Percentiles rank a stretch among this genome's conserved stretches.
phyloP scores from a whole-genome alignment of 2,888 invertebrate species.

The Andrena bicolor region DNA sequence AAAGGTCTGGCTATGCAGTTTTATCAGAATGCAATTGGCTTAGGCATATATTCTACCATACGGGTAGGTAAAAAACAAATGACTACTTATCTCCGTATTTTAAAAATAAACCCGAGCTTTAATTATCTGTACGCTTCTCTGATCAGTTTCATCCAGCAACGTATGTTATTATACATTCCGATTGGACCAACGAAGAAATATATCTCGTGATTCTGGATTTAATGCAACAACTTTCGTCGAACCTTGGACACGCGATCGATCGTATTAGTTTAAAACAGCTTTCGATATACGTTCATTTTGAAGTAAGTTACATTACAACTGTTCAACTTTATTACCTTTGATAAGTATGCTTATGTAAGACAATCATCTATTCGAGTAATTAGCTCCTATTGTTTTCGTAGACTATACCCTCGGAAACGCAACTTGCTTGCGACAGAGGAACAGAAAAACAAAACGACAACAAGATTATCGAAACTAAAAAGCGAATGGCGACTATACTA shows the following conservation, averaged over 20 bases:
- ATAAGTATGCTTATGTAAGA: background rate
- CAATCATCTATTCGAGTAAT: background rate
- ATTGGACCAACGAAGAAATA: conserved; percentile 78
- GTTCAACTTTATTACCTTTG: background rate
- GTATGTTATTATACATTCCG: conserved; percentile 69
- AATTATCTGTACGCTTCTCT: background rate
- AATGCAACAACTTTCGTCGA: conserved; percentile 64
- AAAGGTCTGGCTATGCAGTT: conserved; percentile 71
- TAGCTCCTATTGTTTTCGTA: conserved; percentile 21
- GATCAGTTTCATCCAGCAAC: conserved; percentile 46
- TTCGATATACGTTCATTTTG: conserved; percentile 67
- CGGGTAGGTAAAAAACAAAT: conserved; percentile 63
- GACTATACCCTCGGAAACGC: conserved; percentile 35
- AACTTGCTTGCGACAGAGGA: conserved; percentile 27
- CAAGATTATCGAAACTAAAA: conserved; percentile 33
- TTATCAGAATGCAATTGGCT: conserved; percentile 70
- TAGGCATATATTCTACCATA: conserved; percentile 72
- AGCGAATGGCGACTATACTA: conserved; percentile 63
- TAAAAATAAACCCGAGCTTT: background rate
- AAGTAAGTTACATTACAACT: conserved; percentile 58
- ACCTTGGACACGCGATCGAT: conserved; percentile 70
- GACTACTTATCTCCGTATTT: background rate
- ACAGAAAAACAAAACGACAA: background rate
- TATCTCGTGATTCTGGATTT: conserved; percentile 71
- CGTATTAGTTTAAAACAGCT: conserved; percentile 47